Evolutionary conservation across 2,797 vertebrate genomes (phyloP).

Genomic region (Buphagus erythrorhynchus): DNA sequence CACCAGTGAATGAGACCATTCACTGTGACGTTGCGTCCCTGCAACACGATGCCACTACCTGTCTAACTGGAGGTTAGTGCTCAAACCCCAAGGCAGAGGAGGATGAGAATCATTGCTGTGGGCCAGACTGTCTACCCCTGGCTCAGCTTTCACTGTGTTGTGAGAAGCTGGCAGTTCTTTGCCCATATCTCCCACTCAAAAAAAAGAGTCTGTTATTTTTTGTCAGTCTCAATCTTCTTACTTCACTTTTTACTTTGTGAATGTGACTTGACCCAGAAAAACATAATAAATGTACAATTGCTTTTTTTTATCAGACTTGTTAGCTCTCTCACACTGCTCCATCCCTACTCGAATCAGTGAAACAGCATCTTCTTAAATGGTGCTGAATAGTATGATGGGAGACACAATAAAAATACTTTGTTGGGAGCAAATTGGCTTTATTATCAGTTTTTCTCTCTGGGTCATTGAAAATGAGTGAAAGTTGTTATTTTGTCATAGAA

Average conservation of each 20-base stretch:
- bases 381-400: not conserved
- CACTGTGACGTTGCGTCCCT: not conserved
- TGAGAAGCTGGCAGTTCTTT: not conserved
- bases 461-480: not conserved
- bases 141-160: not conserved
- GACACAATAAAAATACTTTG: not conserved
- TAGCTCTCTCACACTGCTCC: not conserved
- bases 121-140: not conserved
- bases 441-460: not conserved
- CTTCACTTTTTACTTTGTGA: not conserved
- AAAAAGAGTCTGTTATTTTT: not conserved
- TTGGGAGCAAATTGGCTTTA: not conserved
- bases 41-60: not conserved
- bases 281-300: not conserved
- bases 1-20: rapidly evolving
- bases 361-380: not conserved
- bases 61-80: not conserved
- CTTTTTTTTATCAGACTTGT: not conserved
- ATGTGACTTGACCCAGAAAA: not conserved
- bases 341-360: not conserved
- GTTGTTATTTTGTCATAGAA: not conserved
- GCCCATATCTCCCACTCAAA: not conserved
- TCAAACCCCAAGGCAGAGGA: rapidly evolving
- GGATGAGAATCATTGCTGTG: rapidly evolving
- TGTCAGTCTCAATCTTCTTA: not conserved